phyloP scores from a whole-genome alignment of 2,113 vertebrate species.

The Pygoscelis adeliae region DNA sequence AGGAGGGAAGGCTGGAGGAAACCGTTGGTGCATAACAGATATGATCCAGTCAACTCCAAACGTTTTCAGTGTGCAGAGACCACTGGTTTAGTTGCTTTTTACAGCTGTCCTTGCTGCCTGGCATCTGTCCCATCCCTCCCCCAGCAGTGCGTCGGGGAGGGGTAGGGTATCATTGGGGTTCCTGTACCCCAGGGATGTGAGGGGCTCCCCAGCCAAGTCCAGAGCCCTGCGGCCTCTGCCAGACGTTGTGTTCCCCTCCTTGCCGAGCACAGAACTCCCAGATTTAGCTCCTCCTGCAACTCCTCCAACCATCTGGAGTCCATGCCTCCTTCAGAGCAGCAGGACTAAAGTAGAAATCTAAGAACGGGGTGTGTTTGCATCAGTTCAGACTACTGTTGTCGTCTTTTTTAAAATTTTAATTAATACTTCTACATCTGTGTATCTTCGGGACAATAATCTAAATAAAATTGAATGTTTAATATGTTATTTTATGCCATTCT shows the following conservation, averaged over 20 bases:
- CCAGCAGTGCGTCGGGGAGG: rapidly evolving
- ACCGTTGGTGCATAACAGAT: background rate
- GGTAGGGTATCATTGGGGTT: background rate
- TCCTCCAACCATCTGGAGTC: conserved; percentile 44
- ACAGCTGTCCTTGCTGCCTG: background rate
- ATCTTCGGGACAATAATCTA: background rate
- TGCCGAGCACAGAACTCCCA: background rate
- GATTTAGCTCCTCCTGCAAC: conserved; percentile 1
- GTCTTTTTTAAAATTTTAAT: background rate
- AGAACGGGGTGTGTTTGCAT: background rate
- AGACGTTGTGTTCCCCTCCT: background rate
- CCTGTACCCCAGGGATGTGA: background rate
- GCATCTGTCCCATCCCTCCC: rapidly evolving
- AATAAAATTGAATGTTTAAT: background rate
- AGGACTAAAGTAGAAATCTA: background rate
- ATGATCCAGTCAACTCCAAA: background rate
- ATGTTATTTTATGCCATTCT: background rate
- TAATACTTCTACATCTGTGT: background rate
- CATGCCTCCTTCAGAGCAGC: background rate
- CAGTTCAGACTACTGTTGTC: background rate
- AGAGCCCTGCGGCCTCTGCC: background rate
- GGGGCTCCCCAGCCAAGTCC: background rate
- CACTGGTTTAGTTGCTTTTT: background rate
- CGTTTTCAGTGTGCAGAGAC: background rate
- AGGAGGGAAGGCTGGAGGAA: background rate